Conservation (phyloP, 23 tunicate genomes). For the Ascidia mentula region DNA sequence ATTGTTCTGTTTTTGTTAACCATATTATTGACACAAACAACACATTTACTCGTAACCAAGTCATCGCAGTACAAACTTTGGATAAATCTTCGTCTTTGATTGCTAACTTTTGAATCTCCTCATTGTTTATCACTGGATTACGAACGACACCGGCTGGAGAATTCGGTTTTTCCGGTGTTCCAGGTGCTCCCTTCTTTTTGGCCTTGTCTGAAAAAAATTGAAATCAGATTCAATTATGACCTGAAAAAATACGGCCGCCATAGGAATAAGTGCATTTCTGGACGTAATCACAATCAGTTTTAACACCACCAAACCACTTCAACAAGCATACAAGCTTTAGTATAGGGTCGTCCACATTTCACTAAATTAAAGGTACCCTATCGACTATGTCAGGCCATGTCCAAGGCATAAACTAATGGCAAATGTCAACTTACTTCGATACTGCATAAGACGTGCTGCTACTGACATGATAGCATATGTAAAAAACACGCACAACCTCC, state of each 20-base stretch:
- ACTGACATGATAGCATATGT: background rate
- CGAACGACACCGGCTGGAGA: conserved; percentile 20
- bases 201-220: conserved; percentile 17
- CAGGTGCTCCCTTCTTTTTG: conserved; percentile 17
- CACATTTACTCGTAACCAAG: background rate
- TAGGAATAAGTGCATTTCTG: too few species aligned
- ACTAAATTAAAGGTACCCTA: too few species aligned
- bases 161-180: conserved; percentile 34
- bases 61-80: conserved; percentile 19
- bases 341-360: too few species aligned
- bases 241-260: too few species aligned
- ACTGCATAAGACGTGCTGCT: background rate
- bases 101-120: conserved; percentile 53
- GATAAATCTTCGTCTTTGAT: conserved; percentile 69
- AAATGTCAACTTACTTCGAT: background rate
- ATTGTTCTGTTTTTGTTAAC: background rate
- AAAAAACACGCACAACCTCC: too few species aligned
- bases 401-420: too few species aligned
- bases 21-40: too few species aligned
- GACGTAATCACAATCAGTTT: too few species aligned
- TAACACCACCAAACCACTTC: too few species aligned
- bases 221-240: too few species aligned
- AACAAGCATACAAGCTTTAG: too few species aligned
- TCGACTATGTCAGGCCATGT: too few species aligned
- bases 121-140: conserved; percentile 33